These are phyloP conservation scores for Hemitrygon akajei DNA, from an alignment of 2,797 vertebrate species.

Conservation along the genomic window DNA sequence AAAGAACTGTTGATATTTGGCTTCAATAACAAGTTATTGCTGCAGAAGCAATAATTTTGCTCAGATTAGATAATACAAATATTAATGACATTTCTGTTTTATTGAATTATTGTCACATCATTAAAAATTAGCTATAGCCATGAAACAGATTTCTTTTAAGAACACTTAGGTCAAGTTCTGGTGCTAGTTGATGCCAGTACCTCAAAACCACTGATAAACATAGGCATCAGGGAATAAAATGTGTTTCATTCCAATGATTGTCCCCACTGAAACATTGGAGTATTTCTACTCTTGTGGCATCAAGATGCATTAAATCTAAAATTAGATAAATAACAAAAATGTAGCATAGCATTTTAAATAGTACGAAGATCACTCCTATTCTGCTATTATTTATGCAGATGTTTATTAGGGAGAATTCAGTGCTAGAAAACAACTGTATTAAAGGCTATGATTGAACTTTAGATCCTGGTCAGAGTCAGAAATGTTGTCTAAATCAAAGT, in stretches of 20 bases:
- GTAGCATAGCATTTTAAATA: neutral
- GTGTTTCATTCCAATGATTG: neutral
- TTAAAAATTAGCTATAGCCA: constrained; percentile 8
- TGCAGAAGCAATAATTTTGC: constrained; percentile 14
- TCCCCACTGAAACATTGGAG: neutral
- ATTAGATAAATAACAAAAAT: neutral
- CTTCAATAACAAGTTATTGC: constrained; percentile 16
- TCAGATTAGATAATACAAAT: constrained; percentile 8
- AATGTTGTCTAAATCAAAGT: neutral
- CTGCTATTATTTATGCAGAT: neutral
- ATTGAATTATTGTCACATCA: neutral
- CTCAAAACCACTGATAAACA: neutral
- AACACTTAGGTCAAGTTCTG: neutral
- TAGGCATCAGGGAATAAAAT: neutral
- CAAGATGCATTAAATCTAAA: neutral
- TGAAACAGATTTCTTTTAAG: neutral
- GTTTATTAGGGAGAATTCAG: neutral
- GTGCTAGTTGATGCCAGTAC: neutral
- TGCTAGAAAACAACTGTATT: neutral
- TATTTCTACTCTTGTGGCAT: neutral
- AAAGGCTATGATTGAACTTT: neutral
- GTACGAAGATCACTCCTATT: neutral
- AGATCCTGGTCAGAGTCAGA: neutral
- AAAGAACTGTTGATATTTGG: constrained; percentile 15
- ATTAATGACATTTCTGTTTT: neutral